A percentile compares a stretch with the other conserved stretches of the same genome.
Evolutionary conservation across 2,113 vertebrate genomes (phyloP).

Genomic region (Lates calcarifer): DNA sequence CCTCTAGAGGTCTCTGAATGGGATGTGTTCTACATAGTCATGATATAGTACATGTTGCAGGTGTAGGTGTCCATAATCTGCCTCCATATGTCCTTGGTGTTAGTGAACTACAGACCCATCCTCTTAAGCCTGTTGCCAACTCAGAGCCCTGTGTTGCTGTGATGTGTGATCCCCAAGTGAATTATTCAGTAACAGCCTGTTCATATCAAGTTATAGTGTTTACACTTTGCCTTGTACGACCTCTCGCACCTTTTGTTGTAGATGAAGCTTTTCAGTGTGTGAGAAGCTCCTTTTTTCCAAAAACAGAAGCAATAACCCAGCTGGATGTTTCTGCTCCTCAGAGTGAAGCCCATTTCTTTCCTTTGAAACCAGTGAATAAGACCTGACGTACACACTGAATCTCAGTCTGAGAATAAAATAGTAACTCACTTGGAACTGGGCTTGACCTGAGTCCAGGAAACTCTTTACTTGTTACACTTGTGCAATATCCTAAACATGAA

Average conservation of each 20-base stretch:
- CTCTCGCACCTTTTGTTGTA: conserved; percentile 26
- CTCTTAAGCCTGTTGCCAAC: conserved; percentile 39
- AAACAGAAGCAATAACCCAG: conserved; percentile 65
- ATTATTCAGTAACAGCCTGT: conserved; percentile 37
- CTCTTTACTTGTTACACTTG: conserved; percentile 39
- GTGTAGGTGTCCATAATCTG: conserved; percentile 20
- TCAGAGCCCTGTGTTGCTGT: conserved; percentile 30
- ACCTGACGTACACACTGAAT: conserved; percentile 26
- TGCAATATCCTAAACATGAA: conserved; percentile 66
- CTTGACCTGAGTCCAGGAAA: neutral
- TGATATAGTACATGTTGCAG: neutral
- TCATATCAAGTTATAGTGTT: conserved; percentile 19
- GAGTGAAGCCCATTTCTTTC: conserved; percentile 27
- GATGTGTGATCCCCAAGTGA: conserved; percentile 41
- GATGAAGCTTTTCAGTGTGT: conserved; percentile 6
- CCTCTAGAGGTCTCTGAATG: conserved; percentile 4
- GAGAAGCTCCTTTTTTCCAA: conserved; percentile 7
- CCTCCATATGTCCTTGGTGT: neutral
- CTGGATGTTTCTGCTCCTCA: conserved; percentile 24
- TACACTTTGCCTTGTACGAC: conserved; percentile 25
- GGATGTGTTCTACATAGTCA: conserved; percentile 4
- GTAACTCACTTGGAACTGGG: neutral
- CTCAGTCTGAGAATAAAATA: neutral
- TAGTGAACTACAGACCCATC: neutral
- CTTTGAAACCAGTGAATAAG: conserved; percentile 6